phyloP scores from a whole-genome alignment of 2,888 invertebrate species.

The Pristionchus japonicus region DNA sequence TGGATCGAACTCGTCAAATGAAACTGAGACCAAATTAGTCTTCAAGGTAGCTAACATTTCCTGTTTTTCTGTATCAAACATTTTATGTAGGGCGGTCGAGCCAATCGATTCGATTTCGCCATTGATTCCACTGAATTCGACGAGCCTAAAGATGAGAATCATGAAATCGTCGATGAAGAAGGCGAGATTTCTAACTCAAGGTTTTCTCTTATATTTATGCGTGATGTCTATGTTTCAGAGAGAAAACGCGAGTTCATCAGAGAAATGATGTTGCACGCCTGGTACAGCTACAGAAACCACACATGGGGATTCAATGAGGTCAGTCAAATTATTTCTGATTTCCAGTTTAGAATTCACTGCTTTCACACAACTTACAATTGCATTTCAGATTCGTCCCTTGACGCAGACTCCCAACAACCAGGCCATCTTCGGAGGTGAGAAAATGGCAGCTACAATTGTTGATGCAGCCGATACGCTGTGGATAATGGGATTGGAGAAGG shows the following conservation, averaged over 20 bases:
- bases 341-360: too few relatives aligned
- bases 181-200: too few relatives aligned
- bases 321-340: constrained; percentile 88
- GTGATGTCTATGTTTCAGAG: neutral
- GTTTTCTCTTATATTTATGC: too few relatives aligned
- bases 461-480: constrained; percentile 96
- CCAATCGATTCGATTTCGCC: neutral
- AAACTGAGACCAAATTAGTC: neutral
- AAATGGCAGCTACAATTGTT: constrained; percentile 86
- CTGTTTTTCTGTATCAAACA: too few relatives aligned
- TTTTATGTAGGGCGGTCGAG: neutral
- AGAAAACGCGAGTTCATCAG: constrained; percentile 75
- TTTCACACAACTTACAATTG: too few relatives aligned
- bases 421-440: constrained; percentile 60
- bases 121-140: too few relatives aligned
- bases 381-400: constrained; percentile 44
- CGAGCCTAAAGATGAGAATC: too few relatives aligned
- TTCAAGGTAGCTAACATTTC: neutral
- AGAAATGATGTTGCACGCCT: constrained; percentile 99
- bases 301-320: constrained; percentile 99
- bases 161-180: too few relatives aligned
- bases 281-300: constrained; percentile 95
- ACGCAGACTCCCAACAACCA: neutral
- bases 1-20: neutral
- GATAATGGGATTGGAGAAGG: constrained; percentile 94